Percentiles rank a stretch among this genome's conserved stretches.
These are phyloP conservation scores for Chrysotoxum bicinctum DNA, from an alignment of 2,888 invertebrate genomes.

Conservation along the genomic window DNA sequence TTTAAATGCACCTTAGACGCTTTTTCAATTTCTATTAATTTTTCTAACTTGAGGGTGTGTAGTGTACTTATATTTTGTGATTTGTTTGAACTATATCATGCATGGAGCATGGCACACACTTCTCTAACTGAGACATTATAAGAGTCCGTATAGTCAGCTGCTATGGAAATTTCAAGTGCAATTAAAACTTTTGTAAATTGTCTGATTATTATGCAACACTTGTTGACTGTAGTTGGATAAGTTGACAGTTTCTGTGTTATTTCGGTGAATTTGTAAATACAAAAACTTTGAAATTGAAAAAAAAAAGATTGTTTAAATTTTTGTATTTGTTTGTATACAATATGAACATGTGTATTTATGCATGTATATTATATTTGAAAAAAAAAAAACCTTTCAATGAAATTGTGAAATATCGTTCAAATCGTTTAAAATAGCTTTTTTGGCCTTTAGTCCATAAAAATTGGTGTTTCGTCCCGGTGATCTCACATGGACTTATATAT, in stretches of 20 bases:
- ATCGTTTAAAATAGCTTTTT: too few relatives aligned
- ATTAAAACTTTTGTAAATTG: not conserved
- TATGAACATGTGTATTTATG: too few relatives aligned
- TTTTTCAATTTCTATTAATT: slow-evolving; percentile 5
- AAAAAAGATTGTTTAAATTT: too few relatives aligned
- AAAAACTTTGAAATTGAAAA: too few relatives aligned
- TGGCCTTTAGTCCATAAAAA: too few relatives aligned
- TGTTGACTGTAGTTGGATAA: not conserved
- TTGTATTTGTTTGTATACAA: too few relatives aligned
- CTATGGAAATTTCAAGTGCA: slow-evolving; percentile 1
- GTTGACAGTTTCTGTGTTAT: not conserved
- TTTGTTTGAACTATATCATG: not conserved
- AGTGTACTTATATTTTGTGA: not conserved
- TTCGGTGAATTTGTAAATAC: not conserved
- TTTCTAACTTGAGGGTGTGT: not conserved
- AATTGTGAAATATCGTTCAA: too few relatives aligned
- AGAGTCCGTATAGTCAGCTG: not conserved
- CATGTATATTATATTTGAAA: too few relatives aligned
- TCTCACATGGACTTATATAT: too few relatives aligned
- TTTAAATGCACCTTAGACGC: not conserved
- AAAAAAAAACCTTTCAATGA: too few relatives aligned
- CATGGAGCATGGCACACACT: not conserved
- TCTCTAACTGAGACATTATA: not conserved
- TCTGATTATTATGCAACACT: not conserved
- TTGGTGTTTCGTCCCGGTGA: too few relatives aligned